A percentile compares a stretch with the other conserved stretches of the same genome.
These are phyloP conservation scores for Melieria omissa DNA, from an alignment of 2,888 invertebrate species.

Conservation along the genomic window DNA sequence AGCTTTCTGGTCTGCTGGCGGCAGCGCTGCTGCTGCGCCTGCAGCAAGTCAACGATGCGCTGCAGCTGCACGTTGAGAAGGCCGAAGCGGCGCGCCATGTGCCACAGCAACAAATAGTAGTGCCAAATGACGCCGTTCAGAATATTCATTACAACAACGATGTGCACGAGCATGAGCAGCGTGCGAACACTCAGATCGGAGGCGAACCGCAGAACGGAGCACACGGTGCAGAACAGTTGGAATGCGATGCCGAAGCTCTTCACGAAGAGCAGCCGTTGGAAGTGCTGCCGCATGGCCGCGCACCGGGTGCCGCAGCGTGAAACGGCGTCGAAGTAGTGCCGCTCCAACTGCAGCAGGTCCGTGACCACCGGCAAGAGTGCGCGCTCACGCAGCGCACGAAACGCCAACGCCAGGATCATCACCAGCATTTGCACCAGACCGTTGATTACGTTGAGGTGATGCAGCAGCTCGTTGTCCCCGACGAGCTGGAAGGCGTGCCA, in stretches of 20 bases:
- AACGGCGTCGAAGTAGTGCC: neutral
- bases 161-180: neutral
- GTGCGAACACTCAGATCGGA: neutral
- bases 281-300: neutral
- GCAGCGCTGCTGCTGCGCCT: no score
- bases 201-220: neutral
- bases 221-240: neutral
- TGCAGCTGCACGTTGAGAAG: conserved; percentile 12
- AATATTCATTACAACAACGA: conserved; percentile 1
- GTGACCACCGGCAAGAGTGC: conserved; percentile 9
- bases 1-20: neutral
- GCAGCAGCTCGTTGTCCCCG: conserved; percentile 9
- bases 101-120: conserved; percentile 26
- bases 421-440: neutral
- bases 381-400: conserved; percentile 18
- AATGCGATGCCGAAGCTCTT: conserved; percentile 11
- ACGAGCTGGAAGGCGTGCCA: neutral
- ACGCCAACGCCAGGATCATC: neutral
- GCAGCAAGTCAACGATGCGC: conserved; percentile 11
- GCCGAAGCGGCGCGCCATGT: conserved; percentile 24
- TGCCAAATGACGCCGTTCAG: conserved; percentile 9
- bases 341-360: conserved; percentile 13
- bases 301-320: neutral
- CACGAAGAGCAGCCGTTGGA: neutral
- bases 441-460: conserved; percentile 13